Conservation (phyloP, 2,888 invertebrate genomes). For the Hirtodrosophila cameraria region DNA sequence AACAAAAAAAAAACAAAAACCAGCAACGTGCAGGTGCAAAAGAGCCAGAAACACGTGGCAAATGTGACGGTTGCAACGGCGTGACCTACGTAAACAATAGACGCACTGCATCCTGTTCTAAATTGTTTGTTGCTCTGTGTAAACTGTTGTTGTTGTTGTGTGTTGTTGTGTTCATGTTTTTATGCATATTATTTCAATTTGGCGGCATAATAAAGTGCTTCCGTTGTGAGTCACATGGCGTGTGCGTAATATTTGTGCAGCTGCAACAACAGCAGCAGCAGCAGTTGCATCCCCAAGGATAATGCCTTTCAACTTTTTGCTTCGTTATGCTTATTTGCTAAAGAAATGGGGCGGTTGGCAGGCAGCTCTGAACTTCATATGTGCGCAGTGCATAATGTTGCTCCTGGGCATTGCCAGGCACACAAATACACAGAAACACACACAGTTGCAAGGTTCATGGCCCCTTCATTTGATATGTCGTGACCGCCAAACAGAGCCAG, state of each 20-base stretch:
- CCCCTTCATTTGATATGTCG: constrained; percentile 25
- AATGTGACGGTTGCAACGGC: constrained; percentile 18
- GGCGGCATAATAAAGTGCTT: constrained; percentile 75
- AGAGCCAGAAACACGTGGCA: constrained; percentile 21
- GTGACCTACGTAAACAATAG: constrained; percentile 51
- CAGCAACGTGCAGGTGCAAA: constrained; percentile 15
- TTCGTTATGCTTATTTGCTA: constrained; percentile 72
- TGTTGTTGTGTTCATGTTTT: constrained; percentile 44
- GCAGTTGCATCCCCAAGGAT: constrained; percentile 68
- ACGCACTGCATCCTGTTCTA: constrained; percentile 60
- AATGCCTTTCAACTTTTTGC: constrained; percentile 46
- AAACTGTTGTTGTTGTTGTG: constrained; percentile 11
- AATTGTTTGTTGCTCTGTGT: constrained; percentile 40
- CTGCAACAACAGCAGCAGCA: constrained; percentile 30
- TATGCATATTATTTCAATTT: constrained; percentile 77
- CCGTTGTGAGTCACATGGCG: constrained; percentile 57
- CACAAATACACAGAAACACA: constrained; percentile 1
- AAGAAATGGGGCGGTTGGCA: too few relatives aligned
- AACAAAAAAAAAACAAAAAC: constrained; percentile 69
- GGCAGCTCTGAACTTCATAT: not conserved
- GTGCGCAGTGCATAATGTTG: constrained; percentile 27
- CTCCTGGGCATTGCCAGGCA: constrained; percentile 45
- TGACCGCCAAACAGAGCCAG: constrained; percentile 60
- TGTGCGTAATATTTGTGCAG: constrained; percentile 45
- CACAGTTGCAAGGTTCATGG: constrained; percentile 57